phyloP scores from a whole-genome alignment of 35 echinoderm and acorn worm species.

The Antedon bifida region DNA sequence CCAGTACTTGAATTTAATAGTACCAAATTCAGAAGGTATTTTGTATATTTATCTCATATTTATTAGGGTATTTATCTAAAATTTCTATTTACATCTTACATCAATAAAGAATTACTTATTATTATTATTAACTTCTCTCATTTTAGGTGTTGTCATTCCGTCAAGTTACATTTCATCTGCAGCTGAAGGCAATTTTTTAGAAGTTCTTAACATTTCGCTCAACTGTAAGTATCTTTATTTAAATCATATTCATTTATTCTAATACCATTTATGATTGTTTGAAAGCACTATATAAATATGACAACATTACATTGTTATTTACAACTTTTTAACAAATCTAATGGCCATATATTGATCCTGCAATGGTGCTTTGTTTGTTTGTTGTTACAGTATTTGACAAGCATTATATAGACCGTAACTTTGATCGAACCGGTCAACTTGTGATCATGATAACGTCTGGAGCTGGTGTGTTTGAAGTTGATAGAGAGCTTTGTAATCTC shows the following conservation, averaged over 20 bases:
- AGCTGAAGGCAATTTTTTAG: conserved; percentile 74
- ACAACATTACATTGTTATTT: no score
- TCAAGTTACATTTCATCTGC: conserved; percentile 57
- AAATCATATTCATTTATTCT: no score
- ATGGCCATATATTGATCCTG: no score
- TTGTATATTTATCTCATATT: no score
- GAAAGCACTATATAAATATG: no score
- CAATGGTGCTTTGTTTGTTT: neutral
- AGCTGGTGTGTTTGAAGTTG: conserved; percentile 81
- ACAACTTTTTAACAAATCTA: no score
- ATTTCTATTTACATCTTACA: no score
- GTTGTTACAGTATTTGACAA: conserved; percentile 77
- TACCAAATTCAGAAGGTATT: neutral
- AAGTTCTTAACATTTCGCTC: conserved; percentile 87
- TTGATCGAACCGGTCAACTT: conserved; percentile 89
- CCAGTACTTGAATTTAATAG: neutral
- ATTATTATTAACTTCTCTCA: neutral
- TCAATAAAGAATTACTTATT: no score
- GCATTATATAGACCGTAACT: conserved; percentile 92
- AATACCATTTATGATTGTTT: no score
- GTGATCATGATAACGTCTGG: conserved; percentile 64
- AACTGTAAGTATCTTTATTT: conserved; percentile 52
- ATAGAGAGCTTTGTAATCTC: conserved; percentile 49
- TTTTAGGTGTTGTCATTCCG: conserved; percentile 47
- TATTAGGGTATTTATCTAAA: no score